phyloP scores from a whole-genome alignment of 2,797 vertebrate genomes.

The Tragopan temminckii region DNA sequence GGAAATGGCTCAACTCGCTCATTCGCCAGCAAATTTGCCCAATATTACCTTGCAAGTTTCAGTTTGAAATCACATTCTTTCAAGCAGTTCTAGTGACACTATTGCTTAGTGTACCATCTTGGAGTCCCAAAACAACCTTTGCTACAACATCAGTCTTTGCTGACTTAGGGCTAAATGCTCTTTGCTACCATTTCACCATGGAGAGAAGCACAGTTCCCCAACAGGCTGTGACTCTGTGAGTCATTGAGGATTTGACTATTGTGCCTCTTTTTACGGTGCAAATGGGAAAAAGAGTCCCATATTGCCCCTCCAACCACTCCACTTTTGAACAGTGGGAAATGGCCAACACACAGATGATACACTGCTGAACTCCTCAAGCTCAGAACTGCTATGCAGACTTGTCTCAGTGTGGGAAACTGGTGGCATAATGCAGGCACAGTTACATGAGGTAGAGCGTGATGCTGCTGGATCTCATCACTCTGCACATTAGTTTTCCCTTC shows the following conservation, averaged over 20 bases:
- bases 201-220: not conserved
- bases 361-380: not conserved
- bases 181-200: fast-evolving
- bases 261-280: not conserved
- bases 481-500: not conserved
- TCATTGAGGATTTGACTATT: not conserved
- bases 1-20: not conserved
- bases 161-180: not conserved
- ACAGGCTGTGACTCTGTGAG: not conserved
- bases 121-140: fast-evolving
- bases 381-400: not conserved
- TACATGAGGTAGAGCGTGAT: not conserved
- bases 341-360: too few species aligned
- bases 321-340: not conserved
- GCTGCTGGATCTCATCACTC: too few species aligned
- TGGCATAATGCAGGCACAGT: not conserved
- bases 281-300: not conserved
- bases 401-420: not conserved
- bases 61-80: not conserved
- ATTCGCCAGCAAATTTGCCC: not conserved
- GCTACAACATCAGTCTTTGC: not conserved
- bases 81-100: not conserved
- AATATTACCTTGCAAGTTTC: not conserved
- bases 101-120: not conserved
- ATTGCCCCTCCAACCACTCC: not conserved